A percentile compares a stretch with the other conserved stretches of the same genome.
Evolutionary conservation across 2,797 vertebrate species (phyloP).

Genomic region (Siniperca obscura): DNA sequence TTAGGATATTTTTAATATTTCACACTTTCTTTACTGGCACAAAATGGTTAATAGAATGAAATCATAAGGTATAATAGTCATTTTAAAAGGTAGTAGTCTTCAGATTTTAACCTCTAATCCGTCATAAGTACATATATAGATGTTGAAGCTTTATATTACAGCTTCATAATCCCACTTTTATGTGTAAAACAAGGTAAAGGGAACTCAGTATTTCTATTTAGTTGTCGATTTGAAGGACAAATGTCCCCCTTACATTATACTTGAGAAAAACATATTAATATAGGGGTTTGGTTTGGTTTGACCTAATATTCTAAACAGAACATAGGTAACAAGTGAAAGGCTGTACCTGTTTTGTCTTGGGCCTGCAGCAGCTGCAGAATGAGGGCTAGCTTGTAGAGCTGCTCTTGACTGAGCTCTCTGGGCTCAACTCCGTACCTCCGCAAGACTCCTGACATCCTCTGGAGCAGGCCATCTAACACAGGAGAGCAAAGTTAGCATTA

Average conservation of each 20-base stretch:
- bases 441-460: conserved; percentile 87
- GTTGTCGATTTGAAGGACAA: not conserved
- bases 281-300: not conserved
- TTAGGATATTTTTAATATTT: not conserved
- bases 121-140: not conserved
- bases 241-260: not conserved
- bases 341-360: conserved; percentile 81
- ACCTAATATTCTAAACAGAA: not conserved
- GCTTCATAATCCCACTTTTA: not conserved
- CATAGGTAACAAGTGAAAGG: not conserved
- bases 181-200: not conserved
- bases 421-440: conserved; percentile 88
- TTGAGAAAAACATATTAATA: not conserved
- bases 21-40: too few relatives aligned
- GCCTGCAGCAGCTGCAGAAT: conserved; percentile 88
- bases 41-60: not conserved
- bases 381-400: conserved; percentile 88
- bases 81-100: not conserved
- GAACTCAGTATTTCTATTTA: not conserved
- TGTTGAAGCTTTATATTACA: not conserved
- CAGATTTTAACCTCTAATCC: not conserved
- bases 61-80: not conserved
- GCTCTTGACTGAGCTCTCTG: conserved; percentile 89
- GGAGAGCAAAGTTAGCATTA: not conserved
- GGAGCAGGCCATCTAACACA: conserved; percentile 84